phyloP scores from a whole-genome alignment of 2,113 vertebrate species.

The Chaetodon trifascialis region DNA sequence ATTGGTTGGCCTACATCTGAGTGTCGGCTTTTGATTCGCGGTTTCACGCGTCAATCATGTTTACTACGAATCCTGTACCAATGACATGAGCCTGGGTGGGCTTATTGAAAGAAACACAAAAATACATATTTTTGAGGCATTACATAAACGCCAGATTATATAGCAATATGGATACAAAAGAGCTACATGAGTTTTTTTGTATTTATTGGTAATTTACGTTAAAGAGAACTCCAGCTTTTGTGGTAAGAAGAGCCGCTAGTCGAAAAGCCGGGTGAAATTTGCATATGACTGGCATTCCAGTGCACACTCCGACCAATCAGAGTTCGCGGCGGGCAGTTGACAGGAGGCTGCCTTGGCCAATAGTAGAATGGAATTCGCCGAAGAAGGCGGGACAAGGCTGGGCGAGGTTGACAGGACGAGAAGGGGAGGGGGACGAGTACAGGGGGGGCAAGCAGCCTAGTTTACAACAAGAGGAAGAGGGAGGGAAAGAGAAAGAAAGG shows the following conservation, averaged over 20 bases:
- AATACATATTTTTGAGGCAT: conserved; percentile 18
- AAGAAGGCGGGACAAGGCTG: conserved; percentile 80
- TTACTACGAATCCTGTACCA: conserved; percentile 73
- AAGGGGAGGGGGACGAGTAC: conserved; percentile 67
- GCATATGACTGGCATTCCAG: conserved; percentile 90
- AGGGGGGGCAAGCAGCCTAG: conserved; percentile 78
- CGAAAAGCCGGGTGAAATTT: conserved; percentile 70
- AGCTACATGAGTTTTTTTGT: background rate
- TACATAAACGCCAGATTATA: background rate
- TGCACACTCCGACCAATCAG: conserved; percentile 79
- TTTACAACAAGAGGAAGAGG: conserved; percentile 85
- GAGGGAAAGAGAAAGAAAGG: conserved; percentile 78
- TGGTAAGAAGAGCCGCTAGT: background rate
- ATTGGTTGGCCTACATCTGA: conserved; percentile 81
- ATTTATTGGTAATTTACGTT: background rate
- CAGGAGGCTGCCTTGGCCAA: conserved; percentile 67
- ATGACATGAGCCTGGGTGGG: conserved; percentile 53
- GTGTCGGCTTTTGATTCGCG: conserved; percentile 63
- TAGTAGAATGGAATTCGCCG: conserved; percentile 19
- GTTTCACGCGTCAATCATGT: conserved; percentile 53
- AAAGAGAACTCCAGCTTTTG: conserved; percentile 8
- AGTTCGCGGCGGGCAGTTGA: conserved; percentile 59
- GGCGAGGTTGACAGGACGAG: conserved; percentile 87
- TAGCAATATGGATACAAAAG: background rate
- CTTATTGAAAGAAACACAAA: conserved; percentile 41